Conservation (phyloP, 2,888 invertebrate genomes). For the Synergus japonicus region DNA sequence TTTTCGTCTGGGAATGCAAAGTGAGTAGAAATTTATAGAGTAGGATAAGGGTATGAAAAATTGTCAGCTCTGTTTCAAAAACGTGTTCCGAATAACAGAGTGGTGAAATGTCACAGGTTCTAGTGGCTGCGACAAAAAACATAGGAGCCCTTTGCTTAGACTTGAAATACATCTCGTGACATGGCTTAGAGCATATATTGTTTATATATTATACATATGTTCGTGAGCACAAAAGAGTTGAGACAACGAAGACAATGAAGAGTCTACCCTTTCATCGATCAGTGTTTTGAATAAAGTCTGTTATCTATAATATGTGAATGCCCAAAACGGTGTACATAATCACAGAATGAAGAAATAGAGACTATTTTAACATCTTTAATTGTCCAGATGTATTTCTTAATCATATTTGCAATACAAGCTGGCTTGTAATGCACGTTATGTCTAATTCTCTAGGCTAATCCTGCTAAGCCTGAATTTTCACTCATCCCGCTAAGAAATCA, state of each 20-base stretch:
- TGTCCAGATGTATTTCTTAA: too few species aligned
- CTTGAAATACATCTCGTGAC: background rate
- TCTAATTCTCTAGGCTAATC: background rate
- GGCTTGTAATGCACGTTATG: background rate
- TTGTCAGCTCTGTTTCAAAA: background rate
- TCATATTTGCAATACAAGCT: too few species aligned
- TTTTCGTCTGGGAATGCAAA: background rate
- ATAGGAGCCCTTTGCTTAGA: background rate
- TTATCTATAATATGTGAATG: too few species aligned
- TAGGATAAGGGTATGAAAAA: background rate
- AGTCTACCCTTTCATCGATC: background rate
- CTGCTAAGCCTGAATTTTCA: conserved; percentile 21
- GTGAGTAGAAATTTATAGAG: background rate
- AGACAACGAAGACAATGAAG: conserved; percentile 18
- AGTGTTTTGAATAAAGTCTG: background rate
- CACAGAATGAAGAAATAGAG: too few species aligned
- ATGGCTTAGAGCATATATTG: background rate
- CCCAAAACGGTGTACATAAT: too few species aligned
- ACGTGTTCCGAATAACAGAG: background rate
- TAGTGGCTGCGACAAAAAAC: background rate
- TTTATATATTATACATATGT: background rate
- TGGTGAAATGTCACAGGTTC: background rate
- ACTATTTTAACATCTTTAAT: too few species aligned
- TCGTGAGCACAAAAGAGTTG: conserved; percentile 2
- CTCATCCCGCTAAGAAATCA: conserved; percentile 27